Evolutionary conservation across 1,140 invertebrate species (phyloP).

Genomic region (Chymomyza costata): DNA sequence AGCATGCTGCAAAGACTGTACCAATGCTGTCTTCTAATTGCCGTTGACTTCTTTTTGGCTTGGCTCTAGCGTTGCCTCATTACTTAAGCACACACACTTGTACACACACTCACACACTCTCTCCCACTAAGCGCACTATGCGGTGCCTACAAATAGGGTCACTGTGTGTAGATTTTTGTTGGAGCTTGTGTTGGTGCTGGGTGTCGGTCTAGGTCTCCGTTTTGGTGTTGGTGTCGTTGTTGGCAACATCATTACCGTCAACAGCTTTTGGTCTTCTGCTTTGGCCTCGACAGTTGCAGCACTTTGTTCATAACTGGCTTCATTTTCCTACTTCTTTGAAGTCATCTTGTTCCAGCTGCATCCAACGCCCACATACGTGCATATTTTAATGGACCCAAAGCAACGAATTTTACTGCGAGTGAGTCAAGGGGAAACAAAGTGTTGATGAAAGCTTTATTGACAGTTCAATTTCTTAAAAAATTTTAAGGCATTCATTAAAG

Average conservation of each 20-base stretch:
- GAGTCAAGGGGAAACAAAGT: too few species aligned
- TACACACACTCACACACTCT: constrained; percentile 8
- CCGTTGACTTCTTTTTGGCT: constrained; percentile 43
- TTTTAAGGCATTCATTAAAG: too few species aligned
- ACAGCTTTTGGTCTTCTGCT: constrained; percentile 1
- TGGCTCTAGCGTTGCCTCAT: constrained; percentile 38
- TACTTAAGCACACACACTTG: constrained; percentile 66
- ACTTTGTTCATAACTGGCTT: constrained; percentile 2
- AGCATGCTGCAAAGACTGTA: too few species aligned
- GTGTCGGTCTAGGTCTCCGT: constrained; percentile 1
- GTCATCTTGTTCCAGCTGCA: background rate
- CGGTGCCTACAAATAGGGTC: constrained; percentile 33
- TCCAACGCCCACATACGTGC: too few species aligned
- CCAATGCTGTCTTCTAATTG: constrained; percentile 59
- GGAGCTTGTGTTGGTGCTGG: background rate
- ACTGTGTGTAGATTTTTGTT: constrained; percentile 15
- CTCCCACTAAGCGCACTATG: constrained; percentile 31
- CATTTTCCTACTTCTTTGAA: too few species aligned
- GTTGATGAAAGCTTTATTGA: too few species aligned
- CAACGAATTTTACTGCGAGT: too few species aligned
- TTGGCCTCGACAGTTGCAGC: constrained; percentile 10
- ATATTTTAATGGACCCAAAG: too few species aligned
- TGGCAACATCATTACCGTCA: constrained; percentile 19
- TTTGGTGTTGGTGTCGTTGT: constrained; percentile 8
- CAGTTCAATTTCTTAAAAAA: too few species aligned